Conservation (phyloP, 2,113 vertebrate species). For the Calidris pygmaea region DNA sequence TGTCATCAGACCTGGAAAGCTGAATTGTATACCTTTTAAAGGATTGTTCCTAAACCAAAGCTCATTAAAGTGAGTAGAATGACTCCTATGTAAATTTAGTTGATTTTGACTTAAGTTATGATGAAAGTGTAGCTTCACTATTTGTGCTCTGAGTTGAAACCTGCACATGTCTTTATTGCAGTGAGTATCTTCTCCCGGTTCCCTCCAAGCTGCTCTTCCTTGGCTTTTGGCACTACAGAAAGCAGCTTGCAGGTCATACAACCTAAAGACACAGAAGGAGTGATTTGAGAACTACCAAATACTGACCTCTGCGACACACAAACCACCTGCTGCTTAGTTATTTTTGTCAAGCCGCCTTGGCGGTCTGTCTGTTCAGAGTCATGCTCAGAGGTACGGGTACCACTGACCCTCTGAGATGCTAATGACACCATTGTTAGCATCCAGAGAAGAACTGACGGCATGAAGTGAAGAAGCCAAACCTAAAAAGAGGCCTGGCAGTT, state of each 20-base stretch:
- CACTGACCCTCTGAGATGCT: accelerated
- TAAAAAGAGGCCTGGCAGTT: not conserved
- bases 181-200: not conserved
- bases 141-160: not conserved
- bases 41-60: not conserved
- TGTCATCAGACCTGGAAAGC: not conserved
- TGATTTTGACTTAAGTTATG: not conserved
- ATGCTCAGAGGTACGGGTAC: not conserved
- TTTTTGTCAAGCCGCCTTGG: not conserved
- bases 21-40: not conserved
- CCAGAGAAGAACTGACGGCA: not conserved
- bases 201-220: accelerated
- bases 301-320: not conserved
- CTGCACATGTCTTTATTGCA: not conserved
- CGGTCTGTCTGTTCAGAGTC: not conserved
- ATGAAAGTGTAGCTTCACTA: not conserved
- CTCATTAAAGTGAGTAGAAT: not conserved
- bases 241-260: not conserved
- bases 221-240: not conserved
- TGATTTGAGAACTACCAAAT: not conserved
- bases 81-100: not conserved
- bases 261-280: not conserved
- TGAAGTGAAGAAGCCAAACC: not conserved
- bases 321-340: not conserved
- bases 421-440: not conserved